Evolutionary conservation across 2,888 invertebrate genomes (phyloP), one percentile per base, ranked within the genome.

Genomic region (Dynastes maya): DNA sequence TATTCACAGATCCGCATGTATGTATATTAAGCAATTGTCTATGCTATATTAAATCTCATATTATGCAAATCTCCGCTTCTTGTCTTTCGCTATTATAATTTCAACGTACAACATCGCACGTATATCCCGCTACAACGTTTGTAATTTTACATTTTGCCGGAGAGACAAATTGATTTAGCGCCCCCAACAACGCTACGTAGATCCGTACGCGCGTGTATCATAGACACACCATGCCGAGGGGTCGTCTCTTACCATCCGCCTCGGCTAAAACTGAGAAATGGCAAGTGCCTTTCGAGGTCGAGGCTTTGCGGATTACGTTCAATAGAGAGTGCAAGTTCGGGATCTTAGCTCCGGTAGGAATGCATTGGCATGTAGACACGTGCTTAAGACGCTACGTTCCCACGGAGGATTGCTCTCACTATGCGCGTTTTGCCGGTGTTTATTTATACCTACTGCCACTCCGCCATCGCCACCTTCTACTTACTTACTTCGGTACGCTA

Each of bases 311-410:
- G 86, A 86, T 86, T 86, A 86, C 85, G 83, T 82, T 82, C 84
- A 83, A 85, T 85, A 85, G 86, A 85, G 85, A 86, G 87, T 86
- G 86, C 86, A 85, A 86, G 85, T 86, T 85, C 84, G 80, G 78
- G 83, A 85, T 85, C 84, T 85, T 84, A 79, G 82, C 84, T 83
- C 79, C 76, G 77, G 80, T 81, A 80, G 83, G 85, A 85, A 86
- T 85, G 83, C 84, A 84, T 82, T 82, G 86, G 85, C 85, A 85
- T 86, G 86, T 86, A 85, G 85, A 85, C 87, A 87, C 81, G 78
- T 79, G 85, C 83, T 86, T 88, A 88, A 88, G 87, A 85, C 88
- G 83, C 82, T 82, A 86, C 82, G 83, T 85, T 88, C 88, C 87
- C 88, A 88, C 88, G 88, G 80, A 80, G 86, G 87, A 87, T 87